phyloP scores from a whole-genome alignment of 1,140 invertebrate species.

The Drosophila lini region DNA sequence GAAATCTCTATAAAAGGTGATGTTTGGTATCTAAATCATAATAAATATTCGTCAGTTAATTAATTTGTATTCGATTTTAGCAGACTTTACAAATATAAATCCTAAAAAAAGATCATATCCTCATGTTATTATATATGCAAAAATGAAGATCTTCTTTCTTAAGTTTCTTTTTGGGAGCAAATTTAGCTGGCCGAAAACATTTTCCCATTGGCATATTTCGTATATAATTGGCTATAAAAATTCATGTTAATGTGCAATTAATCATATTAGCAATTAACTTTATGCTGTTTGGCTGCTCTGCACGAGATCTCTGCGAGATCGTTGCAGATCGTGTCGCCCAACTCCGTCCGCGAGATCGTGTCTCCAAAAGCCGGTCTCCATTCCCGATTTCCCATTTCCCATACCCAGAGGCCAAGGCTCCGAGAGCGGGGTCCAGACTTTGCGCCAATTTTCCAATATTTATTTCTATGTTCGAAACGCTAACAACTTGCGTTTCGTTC shows the following conservation, averaged over 20 bases:
- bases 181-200: slow-evolving; percentile 14
- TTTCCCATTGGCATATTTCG: slow-evolving; percentile 79
- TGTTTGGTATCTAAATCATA: too few species aligned
- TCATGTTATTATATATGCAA: not conserved
- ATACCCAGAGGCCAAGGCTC: slow-evolving; percentile 38
- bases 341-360: slow-evolving; percentile 45
- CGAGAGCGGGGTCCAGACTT: slow-evolving; percentile 20
- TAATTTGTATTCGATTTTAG: too few species aligned
- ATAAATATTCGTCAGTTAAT: too few species aligned
- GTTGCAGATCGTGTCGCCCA: slow-evolving; percentile 61
- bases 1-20: too few species aligned
- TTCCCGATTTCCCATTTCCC: slow-evolving; percentile 42
- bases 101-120: not conserved
- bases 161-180: not conserved
- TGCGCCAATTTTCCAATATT: slow-evolving; percentile 78
- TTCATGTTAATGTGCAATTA: slow-evolving; percentile 84
- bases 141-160: not conserved
- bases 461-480: slow-evolving; percentile 73
- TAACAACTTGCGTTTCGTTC: slow-evolving; percentile 68
- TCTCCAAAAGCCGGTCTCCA: slow-evolving; percentile 68
- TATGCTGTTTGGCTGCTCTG: slow-evolving; percentile 77
- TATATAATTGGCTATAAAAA: slow-evolving; percentile 81
- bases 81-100: not conserved
- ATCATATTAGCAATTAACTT: slow-evolving; percentile 84
- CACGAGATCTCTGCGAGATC: slow-evolving; percentile 68